phyloP scores from a whole-genome alignment of 1,140 invertebrate species.

The Telenomus remus region DNA sequence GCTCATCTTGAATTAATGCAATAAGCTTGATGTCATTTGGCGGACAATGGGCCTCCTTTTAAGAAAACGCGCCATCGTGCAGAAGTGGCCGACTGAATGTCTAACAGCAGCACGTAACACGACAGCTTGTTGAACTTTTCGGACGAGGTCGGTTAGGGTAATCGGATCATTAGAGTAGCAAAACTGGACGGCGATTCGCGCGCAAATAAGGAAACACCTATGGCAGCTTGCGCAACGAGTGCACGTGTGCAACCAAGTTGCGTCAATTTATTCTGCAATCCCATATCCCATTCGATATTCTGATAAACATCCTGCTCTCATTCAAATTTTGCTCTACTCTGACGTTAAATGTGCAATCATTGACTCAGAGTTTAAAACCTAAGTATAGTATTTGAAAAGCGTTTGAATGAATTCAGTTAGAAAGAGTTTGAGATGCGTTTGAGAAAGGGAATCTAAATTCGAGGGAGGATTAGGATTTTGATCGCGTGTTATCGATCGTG shows the following conservation, averaged over 20 bases:
- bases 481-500: slow-evolving; percentile 55
- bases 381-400: too few relatives aligned
- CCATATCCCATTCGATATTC: slow-evolving; percentile 19
- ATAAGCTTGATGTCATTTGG: slow-evolving; percentile 74
- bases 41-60: slow-evolving; percentile 69
- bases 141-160: slow-evolving; percentile 19
- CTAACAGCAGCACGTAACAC: background rate
- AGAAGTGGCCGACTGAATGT: slow-evolving; percentile 57
- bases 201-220: slow-evolving; percentile 33
- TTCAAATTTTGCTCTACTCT: background rate
- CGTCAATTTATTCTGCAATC: slow-evolving; percentile 12
- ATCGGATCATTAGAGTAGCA: slow-evolving; percentile 25
- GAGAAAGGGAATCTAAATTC: too few relatives aligned
- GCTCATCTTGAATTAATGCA: slow-evolving; percentile 75
- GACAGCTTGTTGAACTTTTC: slow-evolving; percentile 12
- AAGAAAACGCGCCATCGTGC: slow-evolving; percentile 58
- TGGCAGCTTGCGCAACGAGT: slow-evolving; percentile 11
- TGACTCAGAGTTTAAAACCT: too few relatives aligned
- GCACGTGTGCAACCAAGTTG: slow-evolving; percentile 18
- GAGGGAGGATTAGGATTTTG: slow-evolving; percentile 19
- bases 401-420: too few relatives aligned
- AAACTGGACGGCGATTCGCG: slow-evolving; percentile 8
- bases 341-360: background rate
- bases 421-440: background rate
- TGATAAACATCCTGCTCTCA: background rate